Conservation (phyloP, 2,888 invertebrate genomes). For the Erebia aethiops region DNA sequence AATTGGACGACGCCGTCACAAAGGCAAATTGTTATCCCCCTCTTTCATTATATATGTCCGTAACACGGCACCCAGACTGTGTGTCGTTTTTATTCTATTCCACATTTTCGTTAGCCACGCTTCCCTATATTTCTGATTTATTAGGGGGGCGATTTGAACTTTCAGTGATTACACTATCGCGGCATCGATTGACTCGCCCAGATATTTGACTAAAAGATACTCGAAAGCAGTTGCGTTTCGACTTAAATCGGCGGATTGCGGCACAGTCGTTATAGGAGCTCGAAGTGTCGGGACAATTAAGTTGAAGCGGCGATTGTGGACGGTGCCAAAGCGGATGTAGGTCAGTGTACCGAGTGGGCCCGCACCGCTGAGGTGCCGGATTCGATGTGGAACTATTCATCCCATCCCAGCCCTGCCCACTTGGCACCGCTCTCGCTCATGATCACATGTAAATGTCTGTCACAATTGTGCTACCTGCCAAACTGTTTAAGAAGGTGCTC, state of each 20-base stretch:
- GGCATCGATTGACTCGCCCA: conserved; percentile 60
- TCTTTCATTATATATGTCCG: conserved; percentile 73
- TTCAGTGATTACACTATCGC: conserved; percentile 38
- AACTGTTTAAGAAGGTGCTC: conserved; percentile 19
- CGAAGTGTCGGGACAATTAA: conserved; percentile 82
- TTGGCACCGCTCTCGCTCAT: conserved; percentile 59
- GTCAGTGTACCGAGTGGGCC: conserved; percentile 78
- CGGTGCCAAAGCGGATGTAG: conserved; percentile 82
- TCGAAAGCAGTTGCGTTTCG: conserved; percentile 60
- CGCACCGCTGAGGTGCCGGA: conserved; percentile 68
- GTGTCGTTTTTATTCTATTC: conserved; percentile 66
- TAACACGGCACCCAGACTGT: conserved; percentile 67
- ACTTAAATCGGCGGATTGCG: conserved; percentile 80
- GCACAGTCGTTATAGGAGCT: conserved; percentile 79
- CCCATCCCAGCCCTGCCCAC: conserved; percentile 58
- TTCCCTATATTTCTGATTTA: conserved; percentile 62
- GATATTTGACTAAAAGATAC: conserved; percentile 57
- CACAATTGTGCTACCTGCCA: conserved; percentile 37
- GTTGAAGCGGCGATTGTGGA: conserved; percentile 82
- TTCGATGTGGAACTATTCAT: conserved; percentile 55
- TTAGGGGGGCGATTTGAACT: conserved; percentile 52
- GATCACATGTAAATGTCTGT: conserved; percentile 40
- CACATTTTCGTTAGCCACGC: conserved; percentile 50
- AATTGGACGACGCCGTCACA: conserved; percentile 81
- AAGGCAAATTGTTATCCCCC: conserved; percentile 82